phyloP scores from a whole-genome alignment of 2,797 vertebrate species.

The Argyrosomus regius region DNA sequence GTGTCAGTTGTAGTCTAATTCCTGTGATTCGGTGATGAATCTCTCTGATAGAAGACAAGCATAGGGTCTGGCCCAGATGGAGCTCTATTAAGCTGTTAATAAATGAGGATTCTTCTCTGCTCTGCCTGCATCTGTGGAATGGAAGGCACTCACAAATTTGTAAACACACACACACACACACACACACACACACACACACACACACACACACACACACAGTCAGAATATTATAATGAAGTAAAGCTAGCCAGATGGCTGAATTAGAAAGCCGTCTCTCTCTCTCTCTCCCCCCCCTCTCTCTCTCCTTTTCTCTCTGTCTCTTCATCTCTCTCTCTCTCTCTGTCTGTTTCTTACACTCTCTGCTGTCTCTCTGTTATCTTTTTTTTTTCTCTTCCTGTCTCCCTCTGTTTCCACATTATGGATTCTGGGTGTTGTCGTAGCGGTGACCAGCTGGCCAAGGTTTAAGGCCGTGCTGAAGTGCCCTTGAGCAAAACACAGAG shows the following conservation, averaged over 20 bases:
- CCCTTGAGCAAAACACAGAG: constrained; percentile 46
- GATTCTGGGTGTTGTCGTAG: constrained; percentile 52
- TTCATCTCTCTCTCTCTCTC: constrained; percentile 24
- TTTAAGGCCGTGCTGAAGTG: constrained; percentile 47
- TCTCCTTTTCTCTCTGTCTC: constrained; percentile 26
- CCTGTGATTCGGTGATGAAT: constrained; percentile 84
- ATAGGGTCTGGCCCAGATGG: constrained; percentile 90
- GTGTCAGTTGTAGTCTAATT: constrained; percentile 83
- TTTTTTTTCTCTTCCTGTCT: constrained; percentile 42
- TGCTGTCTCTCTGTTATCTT: constrained; percentile 58
- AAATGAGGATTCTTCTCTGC: constrained; percentile 90
- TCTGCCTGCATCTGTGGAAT: constrained; percentile 92
- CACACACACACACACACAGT: constrained; percentile 70
- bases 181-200: constrained; percentile 48
- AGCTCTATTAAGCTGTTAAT: constrained; percentile 93
- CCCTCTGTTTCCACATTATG: constrained; percentile 55
- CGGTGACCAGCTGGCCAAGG: constrained; percentile 42
- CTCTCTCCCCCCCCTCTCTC: constrained; percentile 47
- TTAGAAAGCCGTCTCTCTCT: constrained; percentile 80
- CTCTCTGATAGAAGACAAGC: constrained; percentile 87
- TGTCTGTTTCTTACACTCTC: constrained; percentile 48
- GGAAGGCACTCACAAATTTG: constrained; percentile 85
- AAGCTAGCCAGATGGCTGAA: constrained; percentile 92
- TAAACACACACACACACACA: constrained; percentile 60
- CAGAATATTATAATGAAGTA: constrained; percentile 92